Conservation (phyloP, 1,140 invertebrate genomes). For the Drosophila subpulchrella region DNA sequence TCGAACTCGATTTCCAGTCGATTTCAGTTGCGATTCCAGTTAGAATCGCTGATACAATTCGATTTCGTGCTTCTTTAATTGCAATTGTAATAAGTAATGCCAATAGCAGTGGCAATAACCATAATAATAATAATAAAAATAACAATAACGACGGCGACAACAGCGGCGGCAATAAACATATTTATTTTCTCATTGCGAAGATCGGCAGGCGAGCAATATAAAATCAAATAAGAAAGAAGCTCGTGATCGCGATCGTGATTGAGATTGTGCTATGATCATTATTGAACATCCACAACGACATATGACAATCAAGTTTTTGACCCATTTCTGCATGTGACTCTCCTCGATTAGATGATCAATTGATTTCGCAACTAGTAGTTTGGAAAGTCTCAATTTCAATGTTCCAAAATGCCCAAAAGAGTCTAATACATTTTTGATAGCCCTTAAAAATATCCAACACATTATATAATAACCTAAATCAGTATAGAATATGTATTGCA, state of each 20-base stretch:
- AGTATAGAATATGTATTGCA: too few species aligned
- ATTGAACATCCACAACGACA: conserved; percentile 11
- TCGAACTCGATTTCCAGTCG: conserved; percentile 1
- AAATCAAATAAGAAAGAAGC: conserved; percentile 41
- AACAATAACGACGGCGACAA: conserved; percentile 9
- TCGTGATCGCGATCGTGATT: conserved; percentile 37
- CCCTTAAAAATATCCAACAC: too few species aligned
- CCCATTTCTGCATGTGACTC: conserved; percentile 11
- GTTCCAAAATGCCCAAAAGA: too few species aligned
- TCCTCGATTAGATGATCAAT: background rate
- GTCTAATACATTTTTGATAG: too few species aligned
- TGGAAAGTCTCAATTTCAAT: background rate
- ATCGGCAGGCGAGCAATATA: conserved; percentile 41
- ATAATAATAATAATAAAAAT: conserved; percentile 28
- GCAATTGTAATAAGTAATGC: conserved; percentile 64
- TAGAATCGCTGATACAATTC: background rate
- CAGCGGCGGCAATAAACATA: conserved; percentile 52
- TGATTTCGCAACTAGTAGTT: background rate
- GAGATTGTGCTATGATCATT: conserved; percentile 33
- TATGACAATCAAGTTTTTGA: conserved; percentile 13
- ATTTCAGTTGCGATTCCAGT: background rate
- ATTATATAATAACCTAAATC: too few species aligned
- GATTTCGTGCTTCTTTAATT: conserved; percentile 55
- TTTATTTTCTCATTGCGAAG: conserved; percentile 55
- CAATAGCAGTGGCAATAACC: conserved; percentile 52